These are phyloP conservation scores for Sebastes baramenuke DNA, from an alignment of 2,797 vertebrate genomes.

Conservation along the genomic window DNA sequence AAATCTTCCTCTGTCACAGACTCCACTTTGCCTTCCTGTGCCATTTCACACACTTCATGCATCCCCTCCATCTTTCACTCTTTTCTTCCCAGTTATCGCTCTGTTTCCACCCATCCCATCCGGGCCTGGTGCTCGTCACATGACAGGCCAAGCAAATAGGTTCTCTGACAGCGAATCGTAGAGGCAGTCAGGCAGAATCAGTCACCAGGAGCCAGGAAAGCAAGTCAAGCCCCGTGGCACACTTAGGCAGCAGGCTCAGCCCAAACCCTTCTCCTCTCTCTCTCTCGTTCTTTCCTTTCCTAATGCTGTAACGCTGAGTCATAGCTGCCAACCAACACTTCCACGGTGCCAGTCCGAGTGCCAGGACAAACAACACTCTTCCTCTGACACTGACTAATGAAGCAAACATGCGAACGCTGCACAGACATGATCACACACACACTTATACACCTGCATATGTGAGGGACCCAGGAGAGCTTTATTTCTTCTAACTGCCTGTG, in stretches of 20 bases:
- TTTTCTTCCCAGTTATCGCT: slow-evolving; percentile 14
- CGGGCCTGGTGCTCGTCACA: not conserved
- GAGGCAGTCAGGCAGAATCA: slow-evolving; percentile 48
- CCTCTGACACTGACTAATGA: slow-evolving; percentile 72
- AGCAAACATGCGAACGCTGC: slow-evolving; percentile 58
- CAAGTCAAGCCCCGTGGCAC: slow-evolving; percentile 65
- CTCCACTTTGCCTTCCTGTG: slow-evolving; percentile 21
- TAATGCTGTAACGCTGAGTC: slow-evolving; percentile 82
- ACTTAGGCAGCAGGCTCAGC: slow-evolving; percentile 55
- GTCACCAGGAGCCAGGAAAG: slow-evolving; percentile 42
- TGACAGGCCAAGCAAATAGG: slow-evolving; percentile 22
- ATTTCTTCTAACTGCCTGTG: not conserved
- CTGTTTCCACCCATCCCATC: not conserved
- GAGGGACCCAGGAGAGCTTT: slow-evolving; percentile 3
- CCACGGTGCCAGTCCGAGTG: slow-evolving; percentile 71
- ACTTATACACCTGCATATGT: slow-evolving; percentile 37
- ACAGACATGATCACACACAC: slow-evolving; percentile 45
- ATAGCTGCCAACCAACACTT: slow-evolving; percentile 83
- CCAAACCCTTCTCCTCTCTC: slow-evolving; percentile 44
- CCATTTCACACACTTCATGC: slow-evolving; percentile 10
- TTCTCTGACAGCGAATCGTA: slow-evolving; percentile 34
- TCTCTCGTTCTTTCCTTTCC: slow-evolving; percentile 52
- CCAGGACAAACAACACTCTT: slow-evolving; percentile 80
- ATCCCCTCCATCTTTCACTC: slow-evolving; percentile 14
- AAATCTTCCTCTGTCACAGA: slow-evolving; percentile 36